Conservation (phyloP, 2,113 vertebrate species). For the Machaerirhynchus nigripectus region DNA sequence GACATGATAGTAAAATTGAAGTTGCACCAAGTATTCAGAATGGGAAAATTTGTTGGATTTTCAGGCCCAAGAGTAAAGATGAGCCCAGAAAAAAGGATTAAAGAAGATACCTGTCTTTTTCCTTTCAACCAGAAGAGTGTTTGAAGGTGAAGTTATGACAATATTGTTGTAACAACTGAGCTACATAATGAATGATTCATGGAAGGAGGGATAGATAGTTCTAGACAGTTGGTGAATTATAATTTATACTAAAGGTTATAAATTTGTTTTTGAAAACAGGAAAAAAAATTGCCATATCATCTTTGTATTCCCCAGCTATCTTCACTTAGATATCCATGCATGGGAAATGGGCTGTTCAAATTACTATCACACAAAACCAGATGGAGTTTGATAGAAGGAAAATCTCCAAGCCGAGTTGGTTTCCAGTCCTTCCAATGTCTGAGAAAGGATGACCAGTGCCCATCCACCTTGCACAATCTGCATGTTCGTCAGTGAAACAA, state of each 20-base stretch:
- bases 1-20: background rate
- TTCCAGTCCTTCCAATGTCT: background rate
- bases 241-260: background rate
- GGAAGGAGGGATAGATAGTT: background rate
- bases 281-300: background rate
- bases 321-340: background rate
- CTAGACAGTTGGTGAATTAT: background rate
- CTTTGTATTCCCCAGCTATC: background rate
- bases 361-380: background rate
- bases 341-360: background rate
- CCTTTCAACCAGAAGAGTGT: background rate
- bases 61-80: background rate
- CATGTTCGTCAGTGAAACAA: background rate
- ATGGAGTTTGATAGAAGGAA: background rate
- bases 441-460: background rate
- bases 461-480: background rate
- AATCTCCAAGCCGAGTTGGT: background rate
- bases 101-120: background rate
- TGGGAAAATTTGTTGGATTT: background rate
- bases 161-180: background rate
- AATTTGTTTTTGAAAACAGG: background rate
- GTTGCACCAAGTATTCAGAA: background rate
- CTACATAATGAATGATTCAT: background rate
- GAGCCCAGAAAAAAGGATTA: background rate
- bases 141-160: background rate